phyloP scores from a whole-genome alignment of 2,797 vertebrate species.

The Delichon dasypus region DNA sequence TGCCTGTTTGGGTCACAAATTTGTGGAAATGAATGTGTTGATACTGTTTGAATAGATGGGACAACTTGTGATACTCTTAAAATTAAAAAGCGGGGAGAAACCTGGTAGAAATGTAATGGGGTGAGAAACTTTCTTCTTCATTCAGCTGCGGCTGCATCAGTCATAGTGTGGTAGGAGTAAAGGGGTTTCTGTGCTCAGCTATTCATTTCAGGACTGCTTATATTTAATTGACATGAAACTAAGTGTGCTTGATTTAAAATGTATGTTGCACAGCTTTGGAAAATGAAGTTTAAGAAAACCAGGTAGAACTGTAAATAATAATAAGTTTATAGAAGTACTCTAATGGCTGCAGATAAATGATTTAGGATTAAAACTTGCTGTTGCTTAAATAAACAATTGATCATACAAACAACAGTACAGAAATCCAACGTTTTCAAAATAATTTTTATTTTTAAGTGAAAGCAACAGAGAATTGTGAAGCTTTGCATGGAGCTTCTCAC shows the following conservation, averaged over 20 bases:
- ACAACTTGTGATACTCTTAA: neutral
- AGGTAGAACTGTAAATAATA: slow-evolving; percentile 2
- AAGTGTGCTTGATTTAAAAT: neutral
- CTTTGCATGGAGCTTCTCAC: neutral
- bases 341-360: neutral
- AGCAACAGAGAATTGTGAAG: neutral
- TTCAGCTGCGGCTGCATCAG: neutral
- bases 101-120: neutral
- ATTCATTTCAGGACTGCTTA: neutral
- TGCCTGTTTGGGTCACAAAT: neutral
- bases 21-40: neutral
- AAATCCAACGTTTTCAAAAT: neutral
- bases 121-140: neutral
- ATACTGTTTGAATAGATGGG: neutral
- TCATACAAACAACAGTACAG: neutral
- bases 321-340: neutral
- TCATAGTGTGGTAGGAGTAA: neutral
- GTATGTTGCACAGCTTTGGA: neutral
- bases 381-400: neutral
- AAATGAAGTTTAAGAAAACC: neutral
- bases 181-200: neutral
- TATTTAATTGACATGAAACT: neutral
- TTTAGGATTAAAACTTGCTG: neutral
- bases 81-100: neutral
- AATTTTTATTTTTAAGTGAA: neutral